Percentiles rank a stretch among this genome's conserved stretches.
Evolutionary conservation across 2,888 invertebrate species (phyloP).

Genomic region (Bibio marci): DNA sequence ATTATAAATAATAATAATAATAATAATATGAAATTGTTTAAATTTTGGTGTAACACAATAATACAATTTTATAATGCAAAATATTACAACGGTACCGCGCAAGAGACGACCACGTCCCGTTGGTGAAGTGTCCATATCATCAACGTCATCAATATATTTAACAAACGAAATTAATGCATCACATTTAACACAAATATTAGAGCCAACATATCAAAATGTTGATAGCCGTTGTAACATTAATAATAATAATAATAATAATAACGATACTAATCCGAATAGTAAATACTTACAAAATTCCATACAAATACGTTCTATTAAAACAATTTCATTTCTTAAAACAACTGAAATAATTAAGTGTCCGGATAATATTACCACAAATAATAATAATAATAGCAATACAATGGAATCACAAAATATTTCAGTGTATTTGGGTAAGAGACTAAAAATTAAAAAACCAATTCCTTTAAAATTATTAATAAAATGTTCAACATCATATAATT

Average conservation of each 20-base stretch:
- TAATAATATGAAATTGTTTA: no score
- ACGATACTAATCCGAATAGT: no score
- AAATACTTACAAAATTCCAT: no score
- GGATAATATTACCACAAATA: not conserved
- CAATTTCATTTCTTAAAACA: not conserved
- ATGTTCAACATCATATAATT: not conserved
- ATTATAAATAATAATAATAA: no score
- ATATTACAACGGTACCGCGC: slow-evolving; percentile 25
- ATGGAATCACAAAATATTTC: slow-evolving; percentile 9
- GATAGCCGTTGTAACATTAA: no score
- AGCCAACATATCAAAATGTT: slow-evolving; percentile 3
- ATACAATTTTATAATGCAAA: no score
- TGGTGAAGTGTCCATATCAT: slow-evolving; percentile 26
- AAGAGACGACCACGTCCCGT: slow-evolving; percentile 25
- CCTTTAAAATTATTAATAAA: slow-evolving; percentile 16
- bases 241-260: no score
- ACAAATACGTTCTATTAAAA: no score
- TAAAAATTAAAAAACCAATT: not conserved
- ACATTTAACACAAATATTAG: not conserved
- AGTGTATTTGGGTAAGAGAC: slow-evolving; percentile 12
- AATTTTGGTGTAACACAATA: no score
- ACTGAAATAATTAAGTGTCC: not conserved
- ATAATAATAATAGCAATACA: not conserved
- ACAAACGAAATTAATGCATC: slow-evolving; percentile 10
- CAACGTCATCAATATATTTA: slow-evolving; percentile 22